Evolutionary conservation across 2,888 invertebrate genomes (phyloP), one percentile per base, ranked within the genome.

Genomic region (Hirtodrosophila trivittata): DNA sequence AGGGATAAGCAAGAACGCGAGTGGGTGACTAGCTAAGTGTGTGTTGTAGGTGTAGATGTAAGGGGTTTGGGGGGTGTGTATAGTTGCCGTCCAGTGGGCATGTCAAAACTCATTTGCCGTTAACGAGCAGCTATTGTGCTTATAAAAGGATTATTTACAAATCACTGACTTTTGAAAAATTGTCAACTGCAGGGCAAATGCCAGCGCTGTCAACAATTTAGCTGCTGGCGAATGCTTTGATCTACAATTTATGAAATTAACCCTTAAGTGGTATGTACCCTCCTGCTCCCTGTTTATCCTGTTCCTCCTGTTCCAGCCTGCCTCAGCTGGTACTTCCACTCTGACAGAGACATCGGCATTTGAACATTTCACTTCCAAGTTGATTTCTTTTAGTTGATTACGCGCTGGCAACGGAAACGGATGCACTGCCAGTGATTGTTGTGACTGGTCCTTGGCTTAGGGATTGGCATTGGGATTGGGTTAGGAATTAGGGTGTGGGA

Each of bases 131-230:
- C 85, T 77, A 88, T 88, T 88, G 89, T 88, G 83, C 77, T 70
- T 77, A 85, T 89, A 89, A 89, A 88, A 88, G 89, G 89, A 89
- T 89, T 89, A 89, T 87, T 88, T 86, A 87, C 89, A 88, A 88
- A 87, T 88, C 89, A 89, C 86, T 88, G 89, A 84, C 75, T 88
- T 86, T 86, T 21, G 76, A 78, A 84, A 87, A 84, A 87, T 88
- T 88, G 86, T 86, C 86, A 87, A 86, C 84, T 86, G 84, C 85
- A 88, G 87, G 75, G 74, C 74, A 74, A 77, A 81, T 75, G 82
- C 68, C 74, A 30, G 54, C 30, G 41, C 57, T 25, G 13, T 37
- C 57, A 32, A 10, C 51, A 54, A 42, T 60, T 66, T 59, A 38
- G 71, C 59, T 55, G 66, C 54, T 64, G 62, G 63, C 62, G 51